Percentiles rank a stretch among this genome's conserved stretches.
Evolutionary conservation across 2,113 vertebrate species (phyloP).

Genomic region (Myodes glareolus): DNA sequence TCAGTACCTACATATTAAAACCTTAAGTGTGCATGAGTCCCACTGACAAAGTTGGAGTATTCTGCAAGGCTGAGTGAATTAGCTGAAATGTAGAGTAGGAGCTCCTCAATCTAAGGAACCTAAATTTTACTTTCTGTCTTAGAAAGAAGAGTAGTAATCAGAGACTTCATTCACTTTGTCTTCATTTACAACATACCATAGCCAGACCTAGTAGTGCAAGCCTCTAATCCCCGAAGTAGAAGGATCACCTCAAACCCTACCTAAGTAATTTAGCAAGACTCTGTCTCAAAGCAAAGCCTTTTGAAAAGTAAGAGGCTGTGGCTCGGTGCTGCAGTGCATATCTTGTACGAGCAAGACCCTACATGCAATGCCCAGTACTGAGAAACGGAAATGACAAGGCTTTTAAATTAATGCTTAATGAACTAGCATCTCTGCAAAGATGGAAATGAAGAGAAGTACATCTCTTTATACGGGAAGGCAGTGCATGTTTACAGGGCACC

Average conservation of each 20-base stretch:
- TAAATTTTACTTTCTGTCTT: neutral
- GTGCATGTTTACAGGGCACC: conserved; percentile 2
- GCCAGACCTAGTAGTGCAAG: neutral
- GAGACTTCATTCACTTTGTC: neutral
- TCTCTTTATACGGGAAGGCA: neutral
- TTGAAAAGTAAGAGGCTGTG: neutral
- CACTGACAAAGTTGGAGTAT: neutral
- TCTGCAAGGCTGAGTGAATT: neutral
- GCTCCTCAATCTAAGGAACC: neutral
- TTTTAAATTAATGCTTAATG: neutral
- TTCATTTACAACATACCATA: neutral
- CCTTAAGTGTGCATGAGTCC: neutral
- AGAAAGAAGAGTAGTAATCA: neutral
- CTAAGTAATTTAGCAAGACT: neutral
- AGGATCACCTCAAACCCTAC: neutral
- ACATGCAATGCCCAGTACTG: neutral
- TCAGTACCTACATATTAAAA: conserved; percentile 50
- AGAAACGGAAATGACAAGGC: neutral
- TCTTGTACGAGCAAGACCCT: neutral
- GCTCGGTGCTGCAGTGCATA: neutral
- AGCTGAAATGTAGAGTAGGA: conserved; percentile 9
- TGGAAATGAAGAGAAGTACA: neutral
- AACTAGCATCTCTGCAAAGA: neutral
- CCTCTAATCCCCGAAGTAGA: neutral
- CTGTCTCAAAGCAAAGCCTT: neutral